A percentile compares a stretch with the other conserved stretches of the same genome.
phyloP scores from a whole-genome alignment of 2,797 vertebrate genomes.

The Xenentodon cancila region DNA sequence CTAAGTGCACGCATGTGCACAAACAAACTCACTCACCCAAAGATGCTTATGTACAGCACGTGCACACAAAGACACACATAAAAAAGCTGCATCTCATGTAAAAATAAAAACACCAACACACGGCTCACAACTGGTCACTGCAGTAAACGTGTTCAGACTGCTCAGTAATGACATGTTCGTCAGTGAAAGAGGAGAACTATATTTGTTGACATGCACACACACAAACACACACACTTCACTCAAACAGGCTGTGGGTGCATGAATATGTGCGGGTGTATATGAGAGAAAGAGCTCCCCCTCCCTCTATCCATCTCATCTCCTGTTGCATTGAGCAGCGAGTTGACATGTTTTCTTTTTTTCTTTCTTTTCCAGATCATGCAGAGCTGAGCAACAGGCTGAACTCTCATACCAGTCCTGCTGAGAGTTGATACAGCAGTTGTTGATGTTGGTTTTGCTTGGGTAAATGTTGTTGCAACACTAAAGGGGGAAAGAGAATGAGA shows the following conservation, averaged over 20 bases:
- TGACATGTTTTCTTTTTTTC: constrained; percentile 74
- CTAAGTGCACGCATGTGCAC: constrained; percentile 6
- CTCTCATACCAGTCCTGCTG: constrained; percentile 32
- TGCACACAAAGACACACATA: neutral
- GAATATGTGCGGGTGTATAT: too few relatives aligned
- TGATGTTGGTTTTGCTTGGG: constrained; percentile 51
- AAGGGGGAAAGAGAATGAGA: constrained; percentile 5
- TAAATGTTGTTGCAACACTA: constrained; percentile 38
- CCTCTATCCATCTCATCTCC: constrained; percentile 49
- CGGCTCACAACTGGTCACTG: constrained; percentile 23
- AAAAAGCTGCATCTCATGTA: neutral
- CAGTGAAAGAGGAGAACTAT: constrained; percentile 11
- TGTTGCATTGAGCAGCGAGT: constrained; percentile 34
- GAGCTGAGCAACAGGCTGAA: constrained; percentile 40
- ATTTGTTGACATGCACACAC: too few relatives aligned
- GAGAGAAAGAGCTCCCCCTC: constrained; percentile 5
- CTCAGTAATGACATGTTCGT: constrained; percentile 53
- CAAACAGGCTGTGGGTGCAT: too few relatives aligned
- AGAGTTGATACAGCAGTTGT: constrained; percentile 47
- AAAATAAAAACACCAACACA: neutral
- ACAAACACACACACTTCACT: too few relatives aligned
- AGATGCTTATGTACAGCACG: neutral
- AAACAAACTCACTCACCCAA: neutral
- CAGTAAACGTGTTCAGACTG: constrained; percentile 28
- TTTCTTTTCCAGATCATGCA: constrained; percentile 41